A percentile compares a stretch with the other conserved stretches of the same genome.
Conservation (phyloP, 2,888 invertebrate genomes). For the Dromius quadrimaculatus region DNA sequence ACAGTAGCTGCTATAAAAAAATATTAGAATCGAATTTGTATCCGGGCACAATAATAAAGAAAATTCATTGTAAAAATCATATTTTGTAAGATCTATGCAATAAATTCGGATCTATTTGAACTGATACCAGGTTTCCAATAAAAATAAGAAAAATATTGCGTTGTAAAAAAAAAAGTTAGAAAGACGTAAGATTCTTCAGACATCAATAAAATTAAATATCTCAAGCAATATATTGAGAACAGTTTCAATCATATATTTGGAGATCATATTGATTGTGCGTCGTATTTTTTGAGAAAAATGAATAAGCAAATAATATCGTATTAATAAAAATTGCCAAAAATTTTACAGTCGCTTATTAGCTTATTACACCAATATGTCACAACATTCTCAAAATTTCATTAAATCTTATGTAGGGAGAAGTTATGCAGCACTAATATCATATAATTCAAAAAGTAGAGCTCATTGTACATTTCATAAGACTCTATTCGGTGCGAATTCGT, state of each 20-base stretch:
- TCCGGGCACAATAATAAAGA: slow-evolving; percentile 22
- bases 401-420: no score
- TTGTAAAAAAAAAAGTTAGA: not conserved
- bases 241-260: slow-evolving; percentile 32
- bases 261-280: slow-evolving; percentile 21
- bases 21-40: slow-evolving; percentile 36
- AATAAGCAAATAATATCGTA: slow-evolving; percentile 1
- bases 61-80: slow-evolving; percentile 47
- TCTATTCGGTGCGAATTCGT: no score
- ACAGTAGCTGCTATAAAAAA: slow-evolving; percentile 33
- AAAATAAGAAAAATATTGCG: slow-evolving; percentile 6
- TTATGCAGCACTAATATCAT: no score
- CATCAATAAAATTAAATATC: not conserved
- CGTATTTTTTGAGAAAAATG: slow-evolving; percentile 30
- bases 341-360: not conserved
- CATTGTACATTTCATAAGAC: no score
- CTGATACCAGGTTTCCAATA: slow-evolving; percentile 23
- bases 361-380: no score
- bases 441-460: no score
- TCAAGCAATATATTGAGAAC: not conserved
- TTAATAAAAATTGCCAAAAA: not conserved
- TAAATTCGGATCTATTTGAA: slow-evolving; percentile 10
- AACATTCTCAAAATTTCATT: no score
- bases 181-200: slow-evolving; percentile 3
- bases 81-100: slow-evolving; percentile 39